A percentile compares a stretch with the other conserved stretches of the same genome.
phyloP scores from a whole-genome alignment of 2,797 vertebrate species.

The Leptodactylus fallax region DNA sequence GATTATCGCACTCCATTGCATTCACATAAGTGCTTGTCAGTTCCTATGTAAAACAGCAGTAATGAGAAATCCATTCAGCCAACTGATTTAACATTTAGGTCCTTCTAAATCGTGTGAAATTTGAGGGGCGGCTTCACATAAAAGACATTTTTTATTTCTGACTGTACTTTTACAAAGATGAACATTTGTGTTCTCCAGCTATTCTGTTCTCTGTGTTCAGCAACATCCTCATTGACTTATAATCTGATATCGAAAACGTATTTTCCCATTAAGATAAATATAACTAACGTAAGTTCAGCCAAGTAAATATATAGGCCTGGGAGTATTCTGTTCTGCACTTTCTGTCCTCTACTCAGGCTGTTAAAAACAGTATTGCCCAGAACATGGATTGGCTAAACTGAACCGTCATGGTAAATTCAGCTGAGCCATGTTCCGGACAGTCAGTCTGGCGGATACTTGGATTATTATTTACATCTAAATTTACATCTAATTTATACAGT shows the following conservation, averaged over 20 bases:
- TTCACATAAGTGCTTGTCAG: constrained; percentile 50
- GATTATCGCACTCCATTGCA: constrained; percentile 43
- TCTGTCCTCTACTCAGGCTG: too few relatives aligned
- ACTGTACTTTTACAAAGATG: neutral
- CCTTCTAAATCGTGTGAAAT: constrained; percentile 10
- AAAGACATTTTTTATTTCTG: neutral
- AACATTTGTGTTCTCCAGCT: neutral
- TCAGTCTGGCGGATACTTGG: too few relatives aligned
- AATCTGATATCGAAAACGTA: neutral
- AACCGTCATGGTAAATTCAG: too few relatives aligned
- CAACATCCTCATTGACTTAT: neutral
- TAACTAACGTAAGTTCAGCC: too few relatives aligned
- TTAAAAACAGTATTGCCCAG: too few relatives aligned
- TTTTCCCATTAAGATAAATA: too few relatives aligned
- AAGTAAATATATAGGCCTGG: too few relatives aligned
- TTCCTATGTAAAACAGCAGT: constrained; percentile 54
- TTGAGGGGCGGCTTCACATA: neutral
- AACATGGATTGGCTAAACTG: too few relatives aligned
- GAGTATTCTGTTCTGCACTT: too few relatives aligned
- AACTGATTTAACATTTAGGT: constrained; percentile 48
- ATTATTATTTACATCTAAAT: too few relatives aligned
- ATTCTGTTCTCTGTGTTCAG: neutral
- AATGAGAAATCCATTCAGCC: constrained; percentile 48
- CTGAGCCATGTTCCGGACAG: too few relatives aligned
- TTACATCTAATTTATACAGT: too few relatives aligned